Conservation (phyloP, 2,113 vertebrate species). For the Psilopsiagon aurifrons region DNA sequence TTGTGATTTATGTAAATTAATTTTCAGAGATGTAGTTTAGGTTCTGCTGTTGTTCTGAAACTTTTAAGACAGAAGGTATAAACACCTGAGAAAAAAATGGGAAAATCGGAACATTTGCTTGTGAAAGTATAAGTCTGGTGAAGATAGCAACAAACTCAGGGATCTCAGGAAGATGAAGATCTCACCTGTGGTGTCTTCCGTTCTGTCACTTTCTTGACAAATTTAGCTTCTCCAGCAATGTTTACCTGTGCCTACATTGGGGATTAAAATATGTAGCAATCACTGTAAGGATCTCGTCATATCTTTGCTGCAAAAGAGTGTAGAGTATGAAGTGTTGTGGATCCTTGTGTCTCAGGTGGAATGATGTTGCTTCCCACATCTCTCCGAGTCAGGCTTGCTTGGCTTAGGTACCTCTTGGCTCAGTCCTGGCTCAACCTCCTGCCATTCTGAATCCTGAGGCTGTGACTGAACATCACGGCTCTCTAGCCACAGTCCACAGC, state of each 20-base stretch:
- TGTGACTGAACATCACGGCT: neutral
- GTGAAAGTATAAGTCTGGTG: neutral
- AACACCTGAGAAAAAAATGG: neutral
- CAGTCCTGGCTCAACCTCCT: neutral
- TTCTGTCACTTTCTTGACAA: neutral
- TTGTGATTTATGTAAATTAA: neutral
- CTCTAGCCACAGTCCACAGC: neutral
- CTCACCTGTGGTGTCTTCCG: neutral
- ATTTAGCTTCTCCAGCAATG: neutral
- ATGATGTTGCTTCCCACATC: accelerated
- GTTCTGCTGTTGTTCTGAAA: neutral
- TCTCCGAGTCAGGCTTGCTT: neutral
- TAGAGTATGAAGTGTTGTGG: neutral
- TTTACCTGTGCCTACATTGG: neutral
- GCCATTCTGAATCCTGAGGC: neutral
- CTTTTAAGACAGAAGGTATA: neutral
- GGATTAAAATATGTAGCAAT: neutral
- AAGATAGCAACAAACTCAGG: neutral
- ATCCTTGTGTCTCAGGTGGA: neutral
- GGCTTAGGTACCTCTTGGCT: neutral
- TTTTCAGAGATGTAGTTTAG: neutral
- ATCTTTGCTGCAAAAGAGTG: neutral
- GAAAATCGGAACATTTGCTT: neutral
- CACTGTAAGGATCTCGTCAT: neutral
- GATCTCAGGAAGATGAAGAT: neutral